A percentile compares a stretch with the other conserved stretches of the same genome.
Evolutionary conservation across 2,113 vertebrate species (phyloP).

Genomic region (Ceuthmochares aereus): DNA sequence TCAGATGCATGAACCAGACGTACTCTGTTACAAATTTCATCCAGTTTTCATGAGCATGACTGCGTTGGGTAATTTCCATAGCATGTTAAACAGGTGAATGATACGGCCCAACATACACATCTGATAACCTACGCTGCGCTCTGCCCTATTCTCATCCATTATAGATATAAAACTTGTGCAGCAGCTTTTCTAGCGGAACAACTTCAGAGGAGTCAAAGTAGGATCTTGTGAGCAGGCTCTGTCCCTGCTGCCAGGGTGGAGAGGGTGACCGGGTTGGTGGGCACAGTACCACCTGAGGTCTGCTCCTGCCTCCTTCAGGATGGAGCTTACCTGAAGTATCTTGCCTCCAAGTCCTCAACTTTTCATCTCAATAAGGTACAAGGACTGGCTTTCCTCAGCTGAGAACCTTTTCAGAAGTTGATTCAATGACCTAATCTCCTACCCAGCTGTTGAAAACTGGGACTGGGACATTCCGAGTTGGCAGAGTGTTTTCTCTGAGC

Average conservation of each 20-base stretch:
- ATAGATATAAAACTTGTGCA: neutral
- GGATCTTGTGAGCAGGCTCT: neutral
- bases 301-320: accelerated
- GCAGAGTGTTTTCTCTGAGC: neutral
- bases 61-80: neutral
- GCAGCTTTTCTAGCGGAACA: neutral
- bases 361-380: neutral
- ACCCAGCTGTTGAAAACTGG: neutral
- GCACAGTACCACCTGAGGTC: accelerated
- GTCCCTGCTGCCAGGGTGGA: neutral
- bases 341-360: neutral
- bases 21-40: neutral
- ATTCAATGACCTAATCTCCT: neutral
- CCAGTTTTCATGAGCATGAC: neutral
- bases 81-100: neutral
- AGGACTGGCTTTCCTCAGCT: neutral
- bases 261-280: accelerated
- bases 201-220: neutral
- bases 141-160: neutral
- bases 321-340: neutral
- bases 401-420: neutral
- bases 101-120: neutral
- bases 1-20: neutral
- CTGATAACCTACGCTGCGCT: accelerated
- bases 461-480: neutral